A percentile compares a stretch with the other conserved stretches of the same genome.
phyloP scores from a whole-genome alignment of 2,888 invertebrate species.

The Beris chalybata region DNA sequence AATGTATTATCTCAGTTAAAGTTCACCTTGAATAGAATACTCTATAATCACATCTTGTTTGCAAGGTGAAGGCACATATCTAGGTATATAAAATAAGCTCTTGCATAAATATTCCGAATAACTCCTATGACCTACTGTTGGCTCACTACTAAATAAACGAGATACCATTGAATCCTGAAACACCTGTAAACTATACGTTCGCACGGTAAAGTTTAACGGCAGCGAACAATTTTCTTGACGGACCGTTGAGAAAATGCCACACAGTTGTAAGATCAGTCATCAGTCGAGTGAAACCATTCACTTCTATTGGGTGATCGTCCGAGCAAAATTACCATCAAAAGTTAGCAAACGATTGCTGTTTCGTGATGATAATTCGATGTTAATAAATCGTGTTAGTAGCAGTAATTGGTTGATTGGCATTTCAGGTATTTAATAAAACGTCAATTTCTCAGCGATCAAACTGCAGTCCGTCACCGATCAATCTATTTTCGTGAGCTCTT shows the following conservation, averaged over 20 bases:
- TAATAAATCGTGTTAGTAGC: conserved; percentile 34
- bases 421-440: conserved; percentile 36
- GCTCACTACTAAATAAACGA: no score
- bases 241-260: neutral
- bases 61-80: no score
- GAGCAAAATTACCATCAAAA: conserved; percentile 28
- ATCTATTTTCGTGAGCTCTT: conserved; percentile 23
- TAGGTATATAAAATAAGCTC: no score
- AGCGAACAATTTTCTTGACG: no score
- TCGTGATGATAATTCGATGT: conserved; percentile 36
- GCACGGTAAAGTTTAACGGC: neutral
- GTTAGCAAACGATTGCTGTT: conserved; percentile 26
- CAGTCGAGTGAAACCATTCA: conserved; percentile 1
- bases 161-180: conserved; percentile 1
- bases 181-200: neutral
- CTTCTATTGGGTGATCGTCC: conserved; percentile 25
- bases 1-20: no score
- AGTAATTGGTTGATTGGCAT: conserved; percentile 34
- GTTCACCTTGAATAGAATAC: no score
- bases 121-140: no score
- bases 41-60: no score
- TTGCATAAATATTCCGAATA: no score
- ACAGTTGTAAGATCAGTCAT: neutral
- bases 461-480: conserved; percentile 28
- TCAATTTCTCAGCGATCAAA: conserved; percentile 26